These are phyloP conservation scores for Trigoniulus corallinus DNA, from an alignment of 1,140 invertebrate species.

Conservation along the genomic window DNA sequence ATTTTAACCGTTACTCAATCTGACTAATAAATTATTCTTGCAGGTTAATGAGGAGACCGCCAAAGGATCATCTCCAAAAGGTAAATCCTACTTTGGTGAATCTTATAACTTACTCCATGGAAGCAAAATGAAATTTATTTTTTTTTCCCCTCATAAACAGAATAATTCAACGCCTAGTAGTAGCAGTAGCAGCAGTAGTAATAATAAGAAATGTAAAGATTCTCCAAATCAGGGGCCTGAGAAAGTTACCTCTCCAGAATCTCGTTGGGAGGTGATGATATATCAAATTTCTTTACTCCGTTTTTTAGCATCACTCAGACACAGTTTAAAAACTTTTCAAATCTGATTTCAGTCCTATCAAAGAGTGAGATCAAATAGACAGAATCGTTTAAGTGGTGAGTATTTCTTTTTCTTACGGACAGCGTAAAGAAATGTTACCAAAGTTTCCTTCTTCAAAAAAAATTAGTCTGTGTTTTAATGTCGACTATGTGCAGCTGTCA, in stretches of 20 bases:
- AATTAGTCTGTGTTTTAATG: too few relatives aligned
- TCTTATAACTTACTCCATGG: too few relatives aligned
- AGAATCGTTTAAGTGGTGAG: slow-evolving; percentile 39
- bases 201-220: slow-evolving; percentile 4
- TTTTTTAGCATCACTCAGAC: neutral
- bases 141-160: neutral
- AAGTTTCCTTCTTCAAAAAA: too few relatives aligned
- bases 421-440: too few relatives aligned
- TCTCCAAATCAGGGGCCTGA: slow-evolving; percentile 15
- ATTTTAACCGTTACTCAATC: neutral
- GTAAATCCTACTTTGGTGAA: neutral
- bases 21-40: neutral
- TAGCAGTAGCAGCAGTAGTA: neutral
- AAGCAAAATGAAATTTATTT: too few relatives aligned
- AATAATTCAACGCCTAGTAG: neutral
- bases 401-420: slow-evolving; percentile 2
- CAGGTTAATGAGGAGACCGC: neutral
- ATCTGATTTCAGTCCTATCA: slow-evolving; percentile 45
- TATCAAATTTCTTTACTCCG: neutral
- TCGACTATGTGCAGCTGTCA: too few relatives aligned
- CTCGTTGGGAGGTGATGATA: slow-evolving; percentile 45
- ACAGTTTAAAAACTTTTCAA: neutral
- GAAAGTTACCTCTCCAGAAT: slow-evolving; percentile 43
- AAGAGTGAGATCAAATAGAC: slow-evolving; percentile 59
- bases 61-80: slow-evolving; percentile 1